Conservation (phyloP, 2,113 vertebrate species). For the Psettodes erumei region DNA sequence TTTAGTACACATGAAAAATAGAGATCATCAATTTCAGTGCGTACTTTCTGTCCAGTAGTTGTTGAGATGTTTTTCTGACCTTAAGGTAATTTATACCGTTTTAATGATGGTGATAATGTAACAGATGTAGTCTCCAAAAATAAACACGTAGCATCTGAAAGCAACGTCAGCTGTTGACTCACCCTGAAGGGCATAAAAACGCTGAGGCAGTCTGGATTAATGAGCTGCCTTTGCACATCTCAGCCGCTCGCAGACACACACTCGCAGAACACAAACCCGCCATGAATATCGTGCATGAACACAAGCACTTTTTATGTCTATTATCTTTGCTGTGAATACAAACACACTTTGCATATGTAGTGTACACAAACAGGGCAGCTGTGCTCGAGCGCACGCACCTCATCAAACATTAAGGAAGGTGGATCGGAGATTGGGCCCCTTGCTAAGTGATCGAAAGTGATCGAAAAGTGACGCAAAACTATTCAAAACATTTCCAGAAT, state of each 20-base stretch:
- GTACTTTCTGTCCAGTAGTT: neutral
- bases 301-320: conserved; percentile 24
- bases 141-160: conserved; percentile 20
- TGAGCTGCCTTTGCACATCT: conserved; percentile 68
- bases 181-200: conserved; percentile 72
- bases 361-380: neutral
- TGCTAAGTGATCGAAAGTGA: too few species aligned
- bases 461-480: neutral
- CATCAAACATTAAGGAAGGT: neutral
- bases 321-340: conserved; percentile 46
- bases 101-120: conserved; percentile 55
- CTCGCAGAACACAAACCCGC: conserved; percentile 16
- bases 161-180: conserved; percentile 71
- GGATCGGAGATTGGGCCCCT: too few species aligned
- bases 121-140: conserved; percentile 59
- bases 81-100: conserved; percentile 45
- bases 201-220: conserved; percentile 74
- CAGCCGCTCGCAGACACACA: conserved; percentile 41
- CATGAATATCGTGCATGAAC: conserved; percentile 47
- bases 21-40: too few species aligned
- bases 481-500: neutral
- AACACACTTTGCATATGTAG: conserved; percentile 33
- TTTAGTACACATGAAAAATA: too few species aligned
- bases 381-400: neutral
- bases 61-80: conserved; percentile 8